Evolutionary conservation across 2,888 invertebrate genomes (phyloP), one percentile per base, ranked within the genome.

Genomic region (Neoitamus cyanurus): DNA sequence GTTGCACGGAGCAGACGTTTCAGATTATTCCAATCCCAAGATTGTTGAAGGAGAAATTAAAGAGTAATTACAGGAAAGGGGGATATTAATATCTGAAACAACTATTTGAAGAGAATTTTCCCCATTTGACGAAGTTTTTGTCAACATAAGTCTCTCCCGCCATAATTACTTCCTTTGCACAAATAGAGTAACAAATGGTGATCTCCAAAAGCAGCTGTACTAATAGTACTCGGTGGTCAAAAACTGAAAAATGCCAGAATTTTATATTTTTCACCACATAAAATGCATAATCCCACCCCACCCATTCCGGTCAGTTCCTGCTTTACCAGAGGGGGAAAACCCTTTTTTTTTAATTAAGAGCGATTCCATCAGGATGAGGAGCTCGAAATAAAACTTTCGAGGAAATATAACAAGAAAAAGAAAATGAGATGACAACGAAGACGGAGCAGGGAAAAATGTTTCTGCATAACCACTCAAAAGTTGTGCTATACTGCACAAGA

Each of bases 391-490:
- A 82, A 69, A 82, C 36, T 82, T 82, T 82, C 69, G 31, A 82
- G 82, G 37, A 69, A 69, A 82, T 80, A 68, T 30, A 70, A 82
- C 69, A 68, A 82, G 69, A 82, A 82, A 37, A 82, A 37, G 36
- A 82, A 58, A 58, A 58, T 3, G 58, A 58, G 58, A 58, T 20
- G 58, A 58, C 58, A 15, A 58, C 58, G 25, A 58, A 15, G 15
- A 58, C 58, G 30, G 46, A 36, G 37, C 20, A 75, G 25, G 37
- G 75, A 36, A 73, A 73, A 37, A 75, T 37, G 37, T 48, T 48
- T 78, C 82, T 69, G 82, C 82, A 82, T 68, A 82, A 58, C 78
- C 82, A 69, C 69, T 82, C 69, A 37, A 69, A 58, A 82, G 37
- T 68, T 69, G 28, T 82, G 78, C 82, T 82, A 36, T 69, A 36